Conservation (phyloP, 1,140 invertebrate species). For the Anoplophora glabripennis region DNA sequence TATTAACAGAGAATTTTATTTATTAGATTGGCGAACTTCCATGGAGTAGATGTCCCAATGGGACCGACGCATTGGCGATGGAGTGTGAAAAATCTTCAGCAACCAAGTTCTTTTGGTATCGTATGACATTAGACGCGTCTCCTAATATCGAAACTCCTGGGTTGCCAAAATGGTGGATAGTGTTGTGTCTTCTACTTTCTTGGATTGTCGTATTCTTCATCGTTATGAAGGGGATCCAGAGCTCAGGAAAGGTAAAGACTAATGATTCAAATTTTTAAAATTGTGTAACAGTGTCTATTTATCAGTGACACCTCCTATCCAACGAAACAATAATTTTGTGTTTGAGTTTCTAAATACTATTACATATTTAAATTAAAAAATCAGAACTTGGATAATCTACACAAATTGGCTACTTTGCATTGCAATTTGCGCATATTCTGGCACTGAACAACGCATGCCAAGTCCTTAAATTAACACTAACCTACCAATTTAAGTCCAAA, state of each 20-base stretch:
- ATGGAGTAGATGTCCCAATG: slow-evolving; percentile 76
- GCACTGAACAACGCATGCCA: too few species aligned
- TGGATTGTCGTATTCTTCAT: slow-evolving; percentile 96
- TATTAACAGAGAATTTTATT: background rate
- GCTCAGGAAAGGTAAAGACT: slow-evolving; percentile 84
- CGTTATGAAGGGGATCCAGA: slow-evolving; percentile 97
- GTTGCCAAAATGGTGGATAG: slow-evolving; percentile 91
- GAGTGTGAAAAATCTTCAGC: slow-evolving; percentile 82
- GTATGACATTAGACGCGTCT: slow-evolving; percentile 79
- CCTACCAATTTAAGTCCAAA: too few species aligned
- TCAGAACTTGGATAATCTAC: too few species aligned
- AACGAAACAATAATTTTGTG: too few species aligned
- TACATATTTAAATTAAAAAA: too few species aligned
- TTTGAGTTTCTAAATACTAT: too few species aligned
- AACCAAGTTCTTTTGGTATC: slow-evolving; percentile 88
- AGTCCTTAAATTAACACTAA: too few species aligned
- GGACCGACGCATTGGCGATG: slow-evolving; percentile 59
- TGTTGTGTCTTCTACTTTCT: slow-evolving; percentile 84
- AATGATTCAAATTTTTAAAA: too few species aligned
- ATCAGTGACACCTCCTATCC: too few species aligned
- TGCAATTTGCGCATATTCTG: too few species aligned
- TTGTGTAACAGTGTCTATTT: too few species aligned
- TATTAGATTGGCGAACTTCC: slow-evolving; percentile 57
- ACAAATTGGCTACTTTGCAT: too few species aligned
- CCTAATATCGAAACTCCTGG: slow-evolving; percentile 79